A percentile compares a stretch with the other conserved stretches of the same genome.
Evolutionary conservation across 2,888 invertebrate genomes (phyloP).

Genomic region (Conomelus anceps): DNA sequence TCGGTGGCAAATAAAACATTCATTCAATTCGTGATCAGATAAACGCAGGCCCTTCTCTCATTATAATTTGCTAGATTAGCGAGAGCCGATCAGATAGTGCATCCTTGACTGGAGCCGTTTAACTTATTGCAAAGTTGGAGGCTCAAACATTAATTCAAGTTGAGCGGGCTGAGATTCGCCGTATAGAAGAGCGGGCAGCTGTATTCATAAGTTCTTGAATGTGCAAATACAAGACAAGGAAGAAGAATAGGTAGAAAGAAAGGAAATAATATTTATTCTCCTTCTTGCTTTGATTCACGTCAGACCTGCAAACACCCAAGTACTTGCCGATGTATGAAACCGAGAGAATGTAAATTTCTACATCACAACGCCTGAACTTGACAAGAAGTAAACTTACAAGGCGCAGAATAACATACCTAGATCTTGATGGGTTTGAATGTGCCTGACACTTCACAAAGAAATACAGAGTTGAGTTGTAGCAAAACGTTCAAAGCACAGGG

Average conservation of each 20-base stretch:
- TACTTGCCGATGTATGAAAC: neutral
- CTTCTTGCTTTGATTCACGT: neutral
- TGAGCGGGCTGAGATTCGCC: neutral
- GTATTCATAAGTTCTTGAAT: neutral
- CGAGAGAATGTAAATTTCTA: neutral
- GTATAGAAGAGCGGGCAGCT: neutral
- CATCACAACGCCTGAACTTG: neutral
- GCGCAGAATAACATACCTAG: neutral
- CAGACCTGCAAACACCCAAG: neutral
- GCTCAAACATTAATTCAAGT: neutral
- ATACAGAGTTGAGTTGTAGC: neutral
- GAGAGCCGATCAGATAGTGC: neutral
- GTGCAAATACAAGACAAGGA: neutral
- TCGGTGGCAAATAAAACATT: neutral
- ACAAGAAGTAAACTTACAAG: neutral
- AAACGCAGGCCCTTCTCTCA: neutral
- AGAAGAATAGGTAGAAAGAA: neutral
- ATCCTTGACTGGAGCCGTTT: neutral
- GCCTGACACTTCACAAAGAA: neutral
- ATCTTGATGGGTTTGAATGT: neutral
- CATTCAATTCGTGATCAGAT: neutral
- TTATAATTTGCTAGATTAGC: neutral
- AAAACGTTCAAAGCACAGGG: neutral
- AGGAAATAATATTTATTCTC: neutral
- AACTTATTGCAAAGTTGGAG: neutral